Evolutionary conservation across 2,113 vertebrate genomes (phyloP).

Genomic region (Sturnus vulgaris): DNA sequence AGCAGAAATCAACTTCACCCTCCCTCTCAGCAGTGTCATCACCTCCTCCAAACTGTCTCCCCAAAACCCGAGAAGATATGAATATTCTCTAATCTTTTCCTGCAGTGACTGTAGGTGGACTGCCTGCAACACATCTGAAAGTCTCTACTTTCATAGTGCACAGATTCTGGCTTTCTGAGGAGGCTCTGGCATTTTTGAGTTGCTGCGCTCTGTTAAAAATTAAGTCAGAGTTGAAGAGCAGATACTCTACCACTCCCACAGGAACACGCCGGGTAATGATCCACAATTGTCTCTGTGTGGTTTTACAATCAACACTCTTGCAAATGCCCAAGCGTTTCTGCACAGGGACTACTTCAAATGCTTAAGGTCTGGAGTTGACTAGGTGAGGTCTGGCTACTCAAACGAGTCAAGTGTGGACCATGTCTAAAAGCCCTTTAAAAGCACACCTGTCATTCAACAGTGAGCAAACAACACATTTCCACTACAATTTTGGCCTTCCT

Average conservation of each 20-base stretch:
- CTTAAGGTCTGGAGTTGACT: not conserved
- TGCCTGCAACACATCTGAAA: slow-evolving; percentile 15
- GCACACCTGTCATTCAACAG: not conserved
- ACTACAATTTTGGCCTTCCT: not conserved
- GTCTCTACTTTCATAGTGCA: not conserved
- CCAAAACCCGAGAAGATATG: not conserved
- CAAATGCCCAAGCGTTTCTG: not conserved
- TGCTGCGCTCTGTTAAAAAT: not conserved
- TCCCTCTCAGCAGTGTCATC: slow-evolving; percentile 4
- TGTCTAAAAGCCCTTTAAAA: not conserved
- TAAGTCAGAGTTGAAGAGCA: not conserved
- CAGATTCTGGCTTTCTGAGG: slow-evolving; percentile 6
- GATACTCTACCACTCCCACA: not conserved
- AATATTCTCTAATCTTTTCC: slow-evolving; percentile 37
- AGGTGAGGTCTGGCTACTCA: not conserved
- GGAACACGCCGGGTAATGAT: not conserved
- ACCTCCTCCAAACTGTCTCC: slow-evolving; percentile 24
- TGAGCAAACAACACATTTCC: not conserved
- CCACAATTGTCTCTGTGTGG: not conserved
- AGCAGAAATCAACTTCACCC: slow-evolving; percentile 1
- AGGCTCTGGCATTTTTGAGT: slow-evolving; percentile 20
- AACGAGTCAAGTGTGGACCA: not conserved
- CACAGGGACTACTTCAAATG: not conserved
- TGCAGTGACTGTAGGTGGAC: slow-evolving; percentile 15
- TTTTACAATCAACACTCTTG: not conserved